Percentiles rank a stretch among this genome's conserved stretches.
These are phyloP conservation scores for Tetragonisca angustula DNA, from an alignment of 2,888 invertebrate genomes.

Conservation along the genomic window DNA sequence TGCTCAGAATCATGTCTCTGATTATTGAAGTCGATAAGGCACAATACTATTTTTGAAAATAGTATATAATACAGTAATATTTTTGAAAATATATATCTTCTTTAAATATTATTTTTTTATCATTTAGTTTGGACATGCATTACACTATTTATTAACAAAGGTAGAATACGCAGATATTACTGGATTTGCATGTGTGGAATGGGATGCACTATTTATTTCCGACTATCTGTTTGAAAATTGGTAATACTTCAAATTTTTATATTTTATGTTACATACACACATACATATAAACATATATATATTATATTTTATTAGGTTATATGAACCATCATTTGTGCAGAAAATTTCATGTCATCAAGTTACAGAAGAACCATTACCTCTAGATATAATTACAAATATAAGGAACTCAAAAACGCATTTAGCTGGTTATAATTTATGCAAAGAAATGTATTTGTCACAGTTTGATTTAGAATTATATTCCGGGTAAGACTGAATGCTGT, in stretches of 20 bases:
- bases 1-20: no score
- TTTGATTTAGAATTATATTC: conserved; percentile 94
- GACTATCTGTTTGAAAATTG: conserved; percentile 93
- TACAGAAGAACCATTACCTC: conserved; percentile 89
- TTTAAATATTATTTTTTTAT: not conserved
- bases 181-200: conserved; percentile 94
- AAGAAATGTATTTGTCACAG: conserved; percentile 92
- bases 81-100: not conserved
- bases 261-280: not conserved
- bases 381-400: conserved; percentile 87
- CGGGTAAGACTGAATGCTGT: conserved; percentile 83
- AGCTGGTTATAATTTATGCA: conserved; percentile 91
- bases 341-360: conserved; percentile 90
- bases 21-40: no score
- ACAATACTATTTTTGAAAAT: no score
- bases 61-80: not conserved
- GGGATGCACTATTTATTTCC: conserved; percentile 95
- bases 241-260: conserved; percentile 70
- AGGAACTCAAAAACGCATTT: conserved; percentile 89
- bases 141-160: conserved; percentile 94
- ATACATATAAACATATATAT: not conserved
- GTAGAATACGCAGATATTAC: conserved; percentile 93
- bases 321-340: conserved; percentile 86
- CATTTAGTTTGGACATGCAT: conserved; percentile 91
- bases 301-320: conserved; percentile 83